Base-by-base conservation (phyloP, 2,797 vertebrate species). In the Sebastes nivosus region DNA sequence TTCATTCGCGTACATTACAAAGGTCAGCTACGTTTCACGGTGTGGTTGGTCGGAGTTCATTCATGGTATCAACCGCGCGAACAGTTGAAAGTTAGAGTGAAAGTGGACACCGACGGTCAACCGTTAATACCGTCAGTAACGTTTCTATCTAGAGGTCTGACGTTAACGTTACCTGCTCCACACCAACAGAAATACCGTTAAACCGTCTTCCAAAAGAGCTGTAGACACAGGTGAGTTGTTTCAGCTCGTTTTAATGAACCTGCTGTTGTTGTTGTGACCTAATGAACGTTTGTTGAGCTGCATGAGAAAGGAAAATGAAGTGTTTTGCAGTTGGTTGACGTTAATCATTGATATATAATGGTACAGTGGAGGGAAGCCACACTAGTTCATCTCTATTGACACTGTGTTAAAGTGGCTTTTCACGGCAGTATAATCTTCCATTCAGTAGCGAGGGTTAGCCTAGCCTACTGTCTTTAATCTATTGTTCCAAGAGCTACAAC, bases 11-110 rank as follows among this genome's bases (percentile, higher is more conserved):
- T 9, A 34, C 9, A n/a, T 52, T 16, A 20, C n/a, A 50, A 29
- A 58, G 9, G 2, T 4, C 3, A 1, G 8, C 10, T 13, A 0
- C 18, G 11, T 24, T 4, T 60, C 2, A 11, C 5, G 1, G 12
- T 8, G 7, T 52, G 20, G 38, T 24, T 5, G n/a, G 32, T 50
- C 13, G 38, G 16, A 12, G 16, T 4, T 46, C 2, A 10, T 1
- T 14, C 1, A 59, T 94, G 90, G 91, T 92, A 67, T 77, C 67
- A 30, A 6, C 92, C 91, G 89, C 92, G 91, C 84, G 29, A 92
- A 87, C 67, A 42, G 6, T 93, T 87, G 86, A 94, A 93, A 86
- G 78, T 89, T 63, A 63, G 1, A 13, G 60, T 71, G 88, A 89
- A 82, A 89, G 83, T 84, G 46, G 34, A 78, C 25, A 5, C 20